These are phyloP conservation scores for Cossypha heuglini DNA, from an alignment of 2,797 vertebrate species.

Conservation along the genomic window DNA sequence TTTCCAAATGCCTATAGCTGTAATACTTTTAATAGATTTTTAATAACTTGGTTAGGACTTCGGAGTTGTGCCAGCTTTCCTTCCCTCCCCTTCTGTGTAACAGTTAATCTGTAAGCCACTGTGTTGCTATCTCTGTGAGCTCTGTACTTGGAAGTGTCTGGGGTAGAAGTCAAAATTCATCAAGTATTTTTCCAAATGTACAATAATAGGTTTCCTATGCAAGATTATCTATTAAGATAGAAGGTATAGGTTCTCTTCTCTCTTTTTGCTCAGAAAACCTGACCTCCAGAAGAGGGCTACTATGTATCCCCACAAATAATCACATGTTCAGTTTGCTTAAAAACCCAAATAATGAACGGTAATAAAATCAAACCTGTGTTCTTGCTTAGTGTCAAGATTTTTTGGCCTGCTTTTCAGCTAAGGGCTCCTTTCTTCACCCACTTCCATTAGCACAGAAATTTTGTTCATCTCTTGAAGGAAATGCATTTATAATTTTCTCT, in stretches of 20 bases:
- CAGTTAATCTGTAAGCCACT: neutral
- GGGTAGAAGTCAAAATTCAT: neutral
- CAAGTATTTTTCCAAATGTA: neutral
- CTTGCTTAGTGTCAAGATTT: neutral
- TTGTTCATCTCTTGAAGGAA: neutral
- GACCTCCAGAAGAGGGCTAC: neutral
- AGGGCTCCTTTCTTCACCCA: neutral
- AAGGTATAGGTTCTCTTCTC: neutral
- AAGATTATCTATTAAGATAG: neutral
- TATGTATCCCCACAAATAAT: neutral
- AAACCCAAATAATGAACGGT: neutral
- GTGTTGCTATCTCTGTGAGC: neutral
- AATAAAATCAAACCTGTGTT: neutral
- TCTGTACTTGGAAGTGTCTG: neutral
- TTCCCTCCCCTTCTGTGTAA: neutral
- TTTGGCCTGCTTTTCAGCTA: neutral
- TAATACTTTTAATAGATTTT: neutral
- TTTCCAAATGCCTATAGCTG: neutral
- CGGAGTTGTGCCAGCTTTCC: neutral
- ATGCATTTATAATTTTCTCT: neutral
- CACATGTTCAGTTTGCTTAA: neutral
- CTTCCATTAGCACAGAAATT: neutral
- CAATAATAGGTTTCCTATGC: neutral
- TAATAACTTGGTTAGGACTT: neutral
- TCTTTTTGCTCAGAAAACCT: neutral